Percentiles rank a stretch among this genome's conserved stretches.
Evolutionary conservation across 2,797 vertebrate genomes (phyloP).

Genomic region (Mormyrops boulengeri): DNA sequence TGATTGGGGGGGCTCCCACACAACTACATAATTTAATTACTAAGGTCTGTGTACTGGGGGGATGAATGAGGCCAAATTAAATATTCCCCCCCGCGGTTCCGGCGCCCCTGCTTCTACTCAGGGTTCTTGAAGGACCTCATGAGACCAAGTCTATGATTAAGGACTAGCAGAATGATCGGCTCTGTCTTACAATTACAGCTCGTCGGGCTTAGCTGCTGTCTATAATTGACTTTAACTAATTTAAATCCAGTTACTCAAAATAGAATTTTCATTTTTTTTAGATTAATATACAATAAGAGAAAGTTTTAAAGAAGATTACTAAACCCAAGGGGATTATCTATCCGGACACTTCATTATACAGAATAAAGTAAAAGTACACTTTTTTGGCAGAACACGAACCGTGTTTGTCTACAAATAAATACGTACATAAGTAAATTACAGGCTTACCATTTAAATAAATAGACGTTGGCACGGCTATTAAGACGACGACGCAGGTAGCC

Average conservation of each 20-base stretch:
- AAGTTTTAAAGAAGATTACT: neutral
- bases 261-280: neutral
- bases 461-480: constrained; percentile 63
- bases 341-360: neutral
- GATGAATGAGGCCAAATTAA: neutral
- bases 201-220: neutral
- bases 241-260: neutral
- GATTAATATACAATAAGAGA: neutral
- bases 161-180: neutral
- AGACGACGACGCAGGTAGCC: constrained; percentile 43
- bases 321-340: neutral
- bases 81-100: neutral
- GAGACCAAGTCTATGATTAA: neutral
- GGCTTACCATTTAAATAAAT: constrained; percentile 55
- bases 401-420: neutral
- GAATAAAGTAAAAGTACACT: neutral
- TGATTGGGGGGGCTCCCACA: neutral
- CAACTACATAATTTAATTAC: neutral
- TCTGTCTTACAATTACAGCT: neutral
- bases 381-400: neutral
- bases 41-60: neutral
- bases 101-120: neutral
- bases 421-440: neutral
- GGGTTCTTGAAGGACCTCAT: neutral
- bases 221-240: neutral